Evolutionary conservation across 2,888 invertebrate genomes (phyloP).

Genomic region (Diarsia dahlii): DNA sequence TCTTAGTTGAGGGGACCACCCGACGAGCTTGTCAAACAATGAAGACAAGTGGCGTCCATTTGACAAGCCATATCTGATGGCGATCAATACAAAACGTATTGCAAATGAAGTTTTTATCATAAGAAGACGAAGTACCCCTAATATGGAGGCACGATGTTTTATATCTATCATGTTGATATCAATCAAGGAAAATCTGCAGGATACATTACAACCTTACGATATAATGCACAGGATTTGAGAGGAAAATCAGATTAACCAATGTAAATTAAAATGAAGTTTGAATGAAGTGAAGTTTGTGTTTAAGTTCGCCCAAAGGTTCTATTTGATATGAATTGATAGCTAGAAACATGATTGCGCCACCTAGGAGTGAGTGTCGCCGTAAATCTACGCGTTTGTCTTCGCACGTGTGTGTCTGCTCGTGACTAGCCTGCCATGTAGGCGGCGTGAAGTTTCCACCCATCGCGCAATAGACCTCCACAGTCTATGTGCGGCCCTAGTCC

Average conservation of each 20-base stretch:
- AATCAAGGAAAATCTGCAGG: constrained; percentile 32
- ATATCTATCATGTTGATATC: constrained; percentile 21
- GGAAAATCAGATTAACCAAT: neutral
- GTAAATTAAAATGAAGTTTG: neutral
- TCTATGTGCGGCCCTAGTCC: constrained; percentile 14
- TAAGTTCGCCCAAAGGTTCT: constrained; percentile 14
- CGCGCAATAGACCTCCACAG: constrained; percentile 27
- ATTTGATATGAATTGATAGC: constrained; percentile 20
- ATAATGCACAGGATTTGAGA: constrained; percentile 14
- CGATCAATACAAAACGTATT: constrained; percentile 30
- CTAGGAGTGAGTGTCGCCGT: constrained; percentile 29
- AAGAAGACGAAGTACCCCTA: neutral
- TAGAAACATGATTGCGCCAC: constrained; percentile 29
- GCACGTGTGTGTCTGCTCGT: constrained; percentile 53
- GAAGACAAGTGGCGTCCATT: neutral
- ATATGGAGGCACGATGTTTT: neutral
- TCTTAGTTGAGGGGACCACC: constrained; percentile 4
- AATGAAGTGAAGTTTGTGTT: too few relatives aligned
- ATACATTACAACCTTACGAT: constrained; percentile 4
- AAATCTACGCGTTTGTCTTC: constrained; percentile 36
- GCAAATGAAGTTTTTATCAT: constrained; percentile 15
- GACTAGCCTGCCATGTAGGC: constrained; percentile 50
- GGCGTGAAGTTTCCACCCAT: constrained; percentile 46
- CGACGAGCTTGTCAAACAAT: neutral
- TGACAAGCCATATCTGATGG: neutral